Evolutionary conservation across 2,888 invertebrate species (phyloP).

Genomic region (Euclidia mi): DNA sequence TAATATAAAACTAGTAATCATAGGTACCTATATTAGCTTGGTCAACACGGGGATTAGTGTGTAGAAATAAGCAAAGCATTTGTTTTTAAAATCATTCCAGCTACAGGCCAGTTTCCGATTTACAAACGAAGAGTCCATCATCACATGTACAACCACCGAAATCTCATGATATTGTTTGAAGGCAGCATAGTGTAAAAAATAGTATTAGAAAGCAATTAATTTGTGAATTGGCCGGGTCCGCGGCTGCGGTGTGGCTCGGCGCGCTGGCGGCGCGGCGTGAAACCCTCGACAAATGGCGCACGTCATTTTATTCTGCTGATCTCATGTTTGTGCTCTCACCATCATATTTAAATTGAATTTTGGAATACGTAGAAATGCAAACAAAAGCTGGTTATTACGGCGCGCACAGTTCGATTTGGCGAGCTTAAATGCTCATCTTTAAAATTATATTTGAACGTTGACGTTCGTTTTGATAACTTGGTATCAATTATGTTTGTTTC

Average conservation of each 20-base stretch:
- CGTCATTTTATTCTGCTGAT: conserved; percentile 88
- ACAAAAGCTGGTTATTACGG: conserved; percentile 77
- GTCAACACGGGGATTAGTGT: too few relatives aligned
- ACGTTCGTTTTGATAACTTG: conserved; percentile 53
- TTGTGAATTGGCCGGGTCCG: conserved; percentile 73
- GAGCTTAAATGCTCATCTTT: conserved; percentile 71
- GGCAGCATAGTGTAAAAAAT: conserved; percentile 66
- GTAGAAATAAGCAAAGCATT: too few relatives aligned
- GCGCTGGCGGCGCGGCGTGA: too few relatives aligned
- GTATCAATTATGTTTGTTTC: conserved; percentile 15
- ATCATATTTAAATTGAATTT: conserved; percentile 89
- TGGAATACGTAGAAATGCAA: conserved; percentile 76
- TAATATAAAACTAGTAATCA: too few relatives aligned
- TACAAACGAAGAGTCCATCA: too few relatives aligned
- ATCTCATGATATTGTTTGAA: conserved; percentile 25
- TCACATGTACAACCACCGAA: too few relatives aligned
- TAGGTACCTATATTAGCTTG: too few relatives aligned
- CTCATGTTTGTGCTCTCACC: conserved; percentile 85
- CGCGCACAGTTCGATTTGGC: conserved; percentile 60
- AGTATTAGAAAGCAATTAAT: conserved; percentile 87
- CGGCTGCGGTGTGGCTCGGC: conserved; percentile 57
- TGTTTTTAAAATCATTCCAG: too few relatives aligned
- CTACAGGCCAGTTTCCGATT: too few relatives aligned
- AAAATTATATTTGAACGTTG: conserved; percentile 63
- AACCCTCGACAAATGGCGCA: conserved; percentile 81